Base-by-base conservation (phyloP, 1,140 invertebrate genomes). In the Hormaphis cornu region DNA sequence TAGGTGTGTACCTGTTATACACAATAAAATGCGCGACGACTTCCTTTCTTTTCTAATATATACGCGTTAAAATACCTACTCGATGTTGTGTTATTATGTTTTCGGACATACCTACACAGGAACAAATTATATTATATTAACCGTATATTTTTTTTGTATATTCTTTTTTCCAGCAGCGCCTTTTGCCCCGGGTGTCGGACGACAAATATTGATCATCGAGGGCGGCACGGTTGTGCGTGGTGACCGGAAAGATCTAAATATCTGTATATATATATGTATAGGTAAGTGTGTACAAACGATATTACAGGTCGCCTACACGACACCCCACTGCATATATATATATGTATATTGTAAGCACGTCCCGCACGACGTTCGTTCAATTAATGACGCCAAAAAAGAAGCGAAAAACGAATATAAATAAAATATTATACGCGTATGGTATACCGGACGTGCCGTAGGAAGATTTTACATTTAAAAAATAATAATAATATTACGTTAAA, bases 161-260 rank as follows among this genome's bases (percentile, higher is more conserved):
- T n/a, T n/a, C n/a, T n/a, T n/a, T n/a, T n/a, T n/a, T n/a, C n/a
- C 42, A n/a, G 42, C 42, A 46, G 42, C 16, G 20, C 33, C 14
- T 58, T 37, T 9, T 28, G 12, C 18, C 7, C 28, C 18, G 28
- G 44, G n/a, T 28, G 40, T 33, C 35, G 22, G 28, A 44, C 26
- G 26, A 66, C 61, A 66, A 66, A 66, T 66, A 66, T 66, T 66
- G 61, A 66, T 66, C 24, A 50, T 48, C 14, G 61, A 30, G 28
- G 61, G 61, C 61, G 61, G 44, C 16, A 28, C 18, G 40, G 35
- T 58, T 24, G 14, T 66, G 61, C 61, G 61, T 66, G 61, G 61
- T 66, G 44, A 30, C 61, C 61, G 61, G 61, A 66, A 66, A 66
- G 42, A 46, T 66, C 61, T 44, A 50, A 66, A n/a, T 58, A 58